Conservation (phyloP, 2,888 invertebrate genomes). For the Sialis fuliginosa region DNA sequence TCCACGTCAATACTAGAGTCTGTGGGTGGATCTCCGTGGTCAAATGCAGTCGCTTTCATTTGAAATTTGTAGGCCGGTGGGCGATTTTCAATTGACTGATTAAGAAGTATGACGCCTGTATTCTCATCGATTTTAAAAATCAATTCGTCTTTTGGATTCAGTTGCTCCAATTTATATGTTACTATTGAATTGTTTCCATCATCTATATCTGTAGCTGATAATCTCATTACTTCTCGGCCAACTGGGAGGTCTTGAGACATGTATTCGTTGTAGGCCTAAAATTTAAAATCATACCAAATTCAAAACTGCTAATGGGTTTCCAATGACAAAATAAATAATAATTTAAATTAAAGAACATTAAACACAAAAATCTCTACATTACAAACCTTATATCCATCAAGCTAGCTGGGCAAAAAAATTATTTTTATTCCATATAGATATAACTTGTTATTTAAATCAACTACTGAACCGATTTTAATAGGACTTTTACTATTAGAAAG, state of each 20-base stretch:
- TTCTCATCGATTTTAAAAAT: slow-evolving; percentile 69
- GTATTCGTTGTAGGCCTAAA: slow-evolving; percentile 48
- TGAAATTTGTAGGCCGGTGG: slow-evolving; percentile 41
- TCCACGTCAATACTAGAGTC: slow-evolving; percentile 59
- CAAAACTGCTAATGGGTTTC: too few relatives aligned
- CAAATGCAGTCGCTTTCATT: slow-evolving; percentile 59
- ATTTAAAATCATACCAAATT: slow-evolving; percentile 8
- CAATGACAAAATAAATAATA: too few relatives aligned
- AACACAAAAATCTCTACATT: slow-evolving; percentile 3
- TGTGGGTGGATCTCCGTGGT: slow-evolving; percentile 48
- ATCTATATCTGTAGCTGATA: slow-evolving; percentile 85
- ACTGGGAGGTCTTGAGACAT: slow-evolving; percentile 64
- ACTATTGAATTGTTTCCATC: slow-evolving; percentile 81
- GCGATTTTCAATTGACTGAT: slow-evolving; percentile 31
- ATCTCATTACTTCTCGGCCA: slow-evolving; percentile 64
- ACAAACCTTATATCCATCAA: not conserved
- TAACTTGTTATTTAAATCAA: too few relatives aligned
- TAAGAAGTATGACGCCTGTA: slow-evolving; percentile 68
- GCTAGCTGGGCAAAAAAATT: too few relatives aligned
- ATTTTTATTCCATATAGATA: too few relatives aligned
- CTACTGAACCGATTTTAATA: not conserved
- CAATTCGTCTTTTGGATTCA: slow-evolving; percentile 29
- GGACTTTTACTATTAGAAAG: too few relatives aligned
- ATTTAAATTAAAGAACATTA: not conserved
- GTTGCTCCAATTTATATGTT: slow-evolving; percentile 41